These are phyloP conservation scores for Nudaria mundana DNA, from an alignment of 2,888 invertebrate genomes.

Conservation along the genomic window DNA sequence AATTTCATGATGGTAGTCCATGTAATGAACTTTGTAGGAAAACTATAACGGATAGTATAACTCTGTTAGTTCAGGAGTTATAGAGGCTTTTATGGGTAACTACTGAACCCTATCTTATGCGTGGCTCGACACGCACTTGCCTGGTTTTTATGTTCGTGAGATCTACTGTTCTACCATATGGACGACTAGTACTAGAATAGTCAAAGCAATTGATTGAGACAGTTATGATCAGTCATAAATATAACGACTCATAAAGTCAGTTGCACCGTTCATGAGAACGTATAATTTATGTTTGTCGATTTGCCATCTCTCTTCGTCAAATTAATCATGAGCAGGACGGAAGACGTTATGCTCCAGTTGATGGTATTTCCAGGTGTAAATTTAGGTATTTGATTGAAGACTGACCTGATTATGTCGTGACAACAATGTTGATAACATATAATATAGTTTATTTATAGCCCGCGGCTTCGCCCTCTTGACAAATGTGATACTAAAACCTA, in stretches of 20 bases:
- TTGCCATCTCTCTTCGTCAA: constrained; percentile 8
- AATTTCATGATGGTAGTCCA: too few relatives aligned
- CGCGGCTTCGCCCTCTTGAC: too few relatives aligned
- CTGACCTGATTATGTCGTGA: not conserved
- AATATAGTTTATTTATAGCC: too few relatives aligned
- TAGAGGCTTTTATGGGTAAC: too few relatives aligned
- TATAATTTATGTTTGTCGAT: constrained; percentile 5
- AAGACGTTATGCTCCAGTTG: constrained; percentile 2
- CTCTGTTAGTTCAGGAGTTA: too few relatives aligned
- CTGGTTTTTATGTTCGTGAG: too few relatives aligned
- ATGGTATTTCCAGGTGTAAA: constrained; percentile 2
- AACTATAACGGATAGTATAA: too few relatives aligned
- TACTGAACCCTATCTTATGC: too few relatives aligned
- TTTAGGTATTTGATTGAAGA: not conserved
- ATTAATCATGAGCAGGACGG: constrained; percentile 4
- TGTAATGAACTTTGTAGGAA: too few relatives aligned
- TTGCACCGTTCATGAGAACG: constrained; percentile 1
- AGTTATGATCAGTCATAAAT: constrained; percentile 7
- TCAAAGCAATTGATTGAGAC: not conserved
- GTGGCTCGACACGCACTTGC: too few relatives aligned
- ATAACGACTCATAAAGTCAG: constrained; percentile 7
- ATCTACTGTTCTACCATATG: too few relatives aligned
- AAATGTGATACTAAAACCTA: too few relatives aligned
- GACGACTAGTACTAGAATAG: constrained; percentile 1
- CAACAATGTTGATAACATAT: not conserved